Evolutionary conservation across 2,888 invertebrate genomes (phyloP), one percentile per base, ranked within the genome.

Genomic region (Chironomus riparius): DNA sequence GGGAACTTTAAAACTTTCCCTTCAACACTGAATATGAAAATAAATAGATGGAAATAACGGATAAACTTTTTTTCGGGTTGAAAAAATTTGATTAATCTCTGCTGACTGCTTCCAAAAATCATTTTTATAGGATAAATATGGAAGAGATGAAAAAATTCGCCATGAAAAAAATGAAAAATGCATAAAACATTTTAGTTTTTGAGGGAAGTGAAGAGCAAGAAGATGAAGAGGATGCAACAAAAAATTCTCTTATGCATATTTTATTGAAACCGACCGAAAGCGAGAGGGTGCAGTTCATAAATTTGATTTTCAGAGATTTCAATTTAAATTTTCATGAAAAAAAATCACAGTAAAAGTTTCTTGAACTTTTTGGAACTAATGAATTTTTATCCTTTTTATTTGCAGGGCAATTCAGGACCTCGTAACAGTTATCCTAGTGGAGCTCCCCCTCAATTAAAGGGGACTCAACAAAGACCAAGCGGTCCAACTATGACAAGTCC

Each of bases 401-500:
- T 80, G 65, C 77, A 81, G 81, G 81, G 81, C 78, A 82, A 81
- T 79, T 80, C 81, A 79, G 79, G 80, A 80, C 81, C 80, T 72
- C 84, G 83, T 79, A 83, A 81, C 80, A 82, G 82, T 78, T 84
- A 81, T 79, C 65, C 83, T 38, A 38, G 38, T 13, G 38, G 38
- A 13, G 72, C 61, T 15, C 72, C 61, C 18, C 72, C 56, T 18
- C 61, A 61, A 50, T 22, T 62, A 38, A 72, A 72, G 72, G 61
- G 70, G 70, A 70, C 48, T 70, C 72, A 72, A 38, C 72, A 72
- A 62, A 28, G 72, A 72, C 72, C 72, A 62, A 72, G 72, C 62
- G 72, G 72, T 62, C 82, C 83, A 81, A 65, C 83, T 80, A 84
- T 84, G 84, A 84, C 83, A 80, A 84, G 84, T 81, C 84, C 84